Evolutionary conservation across 2,888 invertebrate species (phyloP), one percentile per base, ranked within the genome.

Genomic region (Tryphoninae sp.): DNA sequence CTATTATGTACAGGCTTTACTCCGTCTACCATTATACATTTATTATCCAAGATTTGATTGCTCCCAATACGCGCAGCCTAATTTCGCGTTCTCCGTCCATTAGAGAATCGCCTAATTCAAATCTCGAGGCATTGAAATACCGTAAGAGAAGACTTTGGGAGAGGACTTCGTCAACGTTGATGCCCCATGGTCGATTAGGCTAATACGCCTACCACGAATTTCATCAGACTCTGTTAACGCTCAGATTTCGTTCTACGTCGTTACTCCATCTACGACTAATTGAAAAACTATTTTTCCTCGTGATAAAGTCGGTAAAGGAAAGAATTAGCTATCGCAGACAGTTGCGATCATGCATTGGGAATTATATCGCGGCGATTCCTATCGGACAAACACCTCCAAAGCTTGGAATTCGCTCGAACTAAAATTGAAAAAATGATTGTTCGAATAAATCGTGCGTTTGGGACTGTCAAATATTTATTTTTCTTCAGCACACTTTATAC

Each of bases 11-110:
- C 33, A 45, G 45, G 11, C 23, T 11, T 26, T 33, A 33, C 33
- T 33, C 33, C 33, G n/a, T 49, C n/a, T 72, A 61, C 33, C 42
- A 72, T 61, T 61, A 49, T 51, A 61, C 19, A 19, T 61, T 72
- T 19, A 49, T 61, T 61, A 33, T 2, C 7, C 13, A 61, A 13
- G 11, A 40, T 8, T 61, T 13, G 49, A 61, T 61, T 26, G 49
- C 26, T 61, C 71, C 13, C 23, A 13, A 45, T 11, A 23, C 23
- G 11, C 11, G 45, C 26, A n/a, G 49, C 49, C 11, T 65, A 9
- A 49, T 65, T 45, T 45, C 13, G 45, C 22, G n/a, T 45, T 45
- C 6, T 13, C 13, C 13, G 45, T 8, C 45, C 45, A 13, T 45
- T 13, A 45, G 45, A 45, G 33, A 33, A 6, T 33, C 45, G 45